Base-by-base conservation (phyloP, 2,888 invertebrate genomes). In the Lamproptera curius region DNA sequence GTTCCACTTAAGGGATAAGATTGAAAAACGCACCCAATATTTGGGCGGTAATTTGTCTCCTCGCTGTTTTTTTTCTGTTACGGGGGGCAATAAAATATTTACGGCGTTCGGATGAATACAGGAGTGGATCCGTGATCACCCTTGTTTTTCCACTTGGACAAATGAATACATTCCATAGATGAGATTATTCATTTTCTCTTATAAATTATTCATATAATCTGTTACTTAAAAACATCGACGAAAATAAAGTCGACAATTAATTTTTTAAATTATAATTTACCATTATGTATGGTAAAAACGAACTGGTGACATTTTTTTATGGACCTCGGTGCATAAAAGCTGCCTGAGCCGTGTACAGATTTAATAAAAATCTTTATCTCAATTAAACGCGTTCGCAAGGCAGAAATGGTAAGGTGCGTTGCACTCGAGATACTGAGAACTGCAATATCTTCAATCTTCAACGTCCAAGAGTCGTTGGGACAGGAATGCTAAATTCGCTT, bases 1-100 rank as follows among this genome's bases (percentile, higher is more conserved):
- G 73, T 75, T 76, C 78, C 84, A 87, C 86, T 86, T 83, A 85
- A 83, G 80, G 73, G 80, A 84, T 82, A 77, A 77, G 83, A 85
- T 82, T 85, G 84, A 80, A 83, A 84, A 84, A 76, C 76, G 73
- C 70, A 76, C 73, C 72, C 73, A 72, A 83, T 82, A 79, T 82
- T 80, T 77, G 65, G 71, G 72, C 62, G 31, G 70, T 79, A 81
- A 81, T 83, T 81, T 78, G 66, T 68, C 68, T 66, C 6, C 20
- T 64, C 67, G 65, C n/a, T 28, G 72, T 73, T 80, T 84, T 80
- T 43, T 82, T 84, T 81, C 71, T 70, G 63, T n/a, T n/a, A n/a
- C n/a, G 59, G 54, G 59, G 52, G 60, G 76, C 71, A 73, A 76
- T 86, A 87, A 86, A 86, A 87, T 82, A 82, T 86, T 85, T 85